A percentile compares a stretch with the other conserved stretches of the same genome.
phyloP scores from a whole-genome alignment of 2,113 vertebrate species.

The Cottus gobio region DNA sequence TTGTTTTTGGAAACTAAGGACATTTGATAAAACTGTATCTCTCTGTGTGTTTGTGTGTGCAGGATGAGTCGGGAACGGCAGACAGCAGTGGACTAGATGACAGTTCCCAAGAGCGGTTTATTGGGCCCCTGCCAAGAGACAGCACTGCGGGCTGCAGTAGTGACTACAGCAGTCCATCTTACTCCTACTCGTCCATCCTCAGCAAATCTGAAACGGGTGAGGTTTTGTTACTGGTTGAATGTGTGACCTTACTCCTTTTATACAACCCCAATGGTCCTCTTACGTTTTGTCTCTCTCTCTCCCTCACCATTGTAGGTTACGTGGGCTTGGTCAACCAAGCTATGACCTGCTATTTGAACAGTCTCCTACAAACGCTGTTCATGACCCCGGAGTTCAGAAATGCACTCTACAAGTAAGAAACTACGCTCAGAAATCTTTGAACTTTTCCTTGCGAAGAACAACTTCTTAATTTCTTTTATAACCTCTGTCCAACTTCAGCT shows the following conservation, averaged over 20 bases:
- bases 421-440: neutral
- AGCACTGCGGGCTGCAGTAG: slow-evolving; percentile 88
- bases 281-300: slow-evolving; percentile 14
- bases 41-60: slow-evolving; percentile 22
- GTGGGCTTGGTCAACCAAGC: slow-evolving; percentile 99
- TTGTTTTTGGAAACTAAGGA: neutral
- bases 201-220: slow-evolving; percentile 97
- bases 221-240: neutral
- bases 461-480: neutral
- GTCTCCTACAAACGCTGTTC: slow-evolving; percentile 96
- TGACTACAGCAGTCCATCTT: slow-evolving; percentile 94
- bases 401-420: slow-evolving; percentile 96
- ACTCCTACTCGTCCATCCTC: slow-evolving; percentile 96
- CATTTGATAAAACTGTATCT: neutral
- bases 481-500: slow-evolving; percentile 80
- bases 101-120: slow-evolving; percentile 89
- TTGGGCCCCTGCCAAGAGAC: slow-evolving; percentile 94
- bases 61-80: slow-evolving; percentile 91
- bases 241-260: neutral
- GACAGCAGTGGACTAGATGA: slow-evolving; percentile 89
- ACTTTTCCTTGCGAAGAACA: neutral
- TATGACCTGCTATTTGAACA: slow-evolving; percentile 99
- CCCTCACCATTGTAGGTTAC: slow-evolving; percentile 86
- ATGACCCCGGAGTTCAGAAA: slow-evolving; percentile 99
- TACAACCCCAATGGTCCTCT: neutral